A percentile compares a stretch with the other conserved stretches of the same genome.
phyloP scores from a whole-genome alignment of 2,888 invertebrate species.

The Nephrotoma guestfalica region DNA sequence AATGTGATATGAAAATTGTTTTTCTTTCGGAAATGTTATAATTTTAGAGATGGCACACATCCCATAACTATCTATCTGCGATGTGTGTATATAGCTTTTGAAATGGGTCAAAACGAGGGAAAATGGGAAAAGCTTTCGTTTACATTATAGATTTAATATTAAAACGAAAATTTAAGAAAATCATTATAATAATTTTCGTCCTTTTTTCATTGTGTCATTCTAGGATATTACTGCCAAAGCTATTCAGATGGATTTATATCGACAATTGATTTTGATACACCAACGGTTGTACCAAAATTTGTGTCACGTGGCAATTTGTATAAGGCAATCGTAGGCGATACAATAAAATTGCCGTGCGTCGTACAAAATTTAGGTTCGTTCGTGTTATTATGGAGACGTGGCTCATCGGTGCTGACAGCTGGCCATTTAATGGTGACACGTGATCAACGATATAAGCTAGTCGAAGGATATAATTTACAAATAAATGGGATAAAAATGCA shows the following conservation, averaged over 20 bases:
- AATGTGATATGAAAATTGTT: background rate
- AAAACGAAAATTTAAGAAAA: background rate
- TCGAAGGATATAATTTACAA: conserved; percentile 54
- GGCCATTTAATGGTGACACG: conserved; percentile 55
- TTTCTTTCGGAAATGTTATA: background rate
- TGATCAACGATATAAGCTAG: conserved; percentile 49
- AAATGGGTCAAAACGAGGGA: background rate
- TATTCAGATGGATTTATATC: conserved; percentile 9
- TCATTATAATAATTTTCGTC: background rate
- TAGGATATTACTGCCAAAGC: conserved; percentile 2
- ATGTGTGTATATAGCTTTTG: background rate
- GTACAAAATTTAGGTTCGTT: conserved; percentile 55
- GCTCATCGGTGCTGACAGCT: conserved; percentile 53
- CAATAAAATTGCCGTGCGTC: conserved; percentile 61
- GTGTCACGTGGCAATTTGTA: conserved; percentile 61
- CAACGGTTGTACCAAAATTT: conserved; percentile 45
- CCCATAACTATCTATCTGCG: background rate
- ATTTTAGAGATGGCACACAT: background rate
- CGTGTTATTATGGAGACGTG: conserved; percentile 52
- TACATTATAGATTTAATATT: background rate
- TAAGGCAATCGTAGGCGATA: conserved; percentile 63
- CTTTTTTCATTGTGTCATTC: background rate
- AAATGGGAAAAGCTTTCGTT: background rate
- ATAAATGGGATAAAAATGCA: conserved; percentile 54
- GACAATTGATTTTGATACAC: conserved; percentile 12